phyloP scores from a whole-genome alignment of 2,888 invertebrate genomes.

The Pachydiplax longipennis region DNA sequence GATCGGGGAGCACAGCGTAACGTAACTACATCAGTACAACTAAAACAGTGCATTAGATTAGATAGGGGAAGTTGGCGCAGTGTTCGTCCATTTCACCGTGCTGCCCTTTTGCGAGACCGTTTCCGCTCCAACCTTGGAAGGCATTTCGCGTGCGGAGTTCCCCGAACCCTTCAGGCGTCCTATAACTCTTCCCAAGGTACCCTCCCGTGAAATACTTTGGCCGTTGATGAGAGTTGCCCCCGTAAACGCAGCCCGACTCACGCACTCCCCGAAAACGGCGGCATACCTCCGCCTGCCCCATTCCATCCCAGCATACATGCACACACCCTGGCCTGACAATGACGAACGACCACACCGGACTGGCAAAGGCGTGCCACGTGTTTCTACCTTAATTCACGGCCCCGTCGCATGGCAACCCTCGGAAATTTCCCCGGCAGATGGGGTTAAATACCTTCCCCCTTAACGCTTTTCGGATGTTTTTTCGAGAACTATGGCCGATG shows the following conservation, averaged over 20 bases:
- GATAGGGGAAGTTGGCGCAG: too few species aligned
- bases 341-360: neutral
- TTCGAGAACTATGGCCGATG: neutral
- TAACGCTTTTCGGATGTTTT: neutral
- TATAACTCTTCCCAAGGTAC: neutral
- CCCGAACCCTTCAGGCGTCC: neutral
- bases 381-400: neutral
- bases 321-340: neutral
- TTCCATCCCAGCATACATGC: neutral
- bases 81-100: neutral
- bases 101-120: neutral
- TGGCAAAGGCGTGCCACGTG: neutral
- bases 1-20: too few species aligned
- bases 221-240: neutral
- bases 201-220: neutral
- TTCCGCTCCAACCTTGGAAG: neutral
- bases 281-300: neutral
- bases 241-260: neutral
- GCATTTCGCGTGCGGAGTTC: neutral
- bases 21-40: too few species aligned
- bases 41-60: too few species aligned
- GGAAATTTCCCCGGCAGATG: neutral
- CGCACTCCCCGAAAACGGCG: neutral
- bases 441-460: neutral
- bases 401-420: neutral